Base-by-base conservation (phyloP, 2,113 vertebrate genomes). In the Nannobrachium achirus region DNA sequence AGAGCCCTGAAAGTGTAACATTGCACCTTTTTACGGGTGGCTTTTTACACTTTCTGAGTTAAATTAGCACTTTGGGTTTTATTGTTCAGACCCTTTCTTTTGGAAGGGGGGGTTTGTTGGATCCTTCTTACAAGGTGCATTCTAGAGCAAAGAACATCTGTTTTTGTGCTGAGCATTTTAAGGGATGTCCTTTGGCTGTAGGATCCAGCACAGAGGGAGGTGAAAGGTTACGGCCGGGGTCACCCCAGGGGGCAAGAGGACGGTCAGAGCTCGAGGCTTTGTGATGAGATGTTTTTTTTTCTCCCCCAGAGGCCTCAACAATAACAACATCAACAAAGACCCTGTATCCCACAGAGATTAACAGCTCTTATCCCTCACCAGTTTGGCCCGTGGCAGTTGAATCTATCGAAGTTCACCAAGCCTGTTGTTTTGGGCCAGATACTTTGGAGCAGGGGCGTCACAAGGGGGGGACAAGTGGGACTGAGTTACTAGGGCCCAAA, bases 241-340 rank as follows among this genome's bases (percentile, higher is more conserved):
- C 64, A 60, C 48, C 61, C 10, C 39, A 74, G 40, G 42, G 49
- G 51, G 57, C 42, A 41, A 59, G 45, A 63, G n/a, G 25, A 66
- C 25, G 44, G 50, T 58, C 16, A 56, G 55, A 49, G 20, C 49
- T 15, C 39, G 48, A 50, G n/a, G 50, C 33, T 61, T 33, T 73
- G 41, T 41, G 18, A 44, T 48, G 60, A 16, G 39, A 73, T 33
- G 61, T 58, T 8, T 25, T 39, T 41, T 44, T 48, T n/a, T n/a
- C n/a, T n/a, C n/a, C 13, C 4, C 41, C 16, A 42, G 66, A 44
- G 39, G 42, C 40, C 56, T n/a, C 10, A 50, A 48, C 58, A 70
- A 74, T 77, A 77, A 71, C 41, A 50, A 48, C 58, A 66, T 71
- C 81, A 77, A 71, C 41, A 45, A 73, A 76, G 63, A 39, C 40